Percentiles rank a stretch among this genome's conserved stretches.
These are phyloP conservation scores for Drosophila recens DNA, from an alignment of 2,888 invertebrate species.

Conservation along the genomic window DNA sequence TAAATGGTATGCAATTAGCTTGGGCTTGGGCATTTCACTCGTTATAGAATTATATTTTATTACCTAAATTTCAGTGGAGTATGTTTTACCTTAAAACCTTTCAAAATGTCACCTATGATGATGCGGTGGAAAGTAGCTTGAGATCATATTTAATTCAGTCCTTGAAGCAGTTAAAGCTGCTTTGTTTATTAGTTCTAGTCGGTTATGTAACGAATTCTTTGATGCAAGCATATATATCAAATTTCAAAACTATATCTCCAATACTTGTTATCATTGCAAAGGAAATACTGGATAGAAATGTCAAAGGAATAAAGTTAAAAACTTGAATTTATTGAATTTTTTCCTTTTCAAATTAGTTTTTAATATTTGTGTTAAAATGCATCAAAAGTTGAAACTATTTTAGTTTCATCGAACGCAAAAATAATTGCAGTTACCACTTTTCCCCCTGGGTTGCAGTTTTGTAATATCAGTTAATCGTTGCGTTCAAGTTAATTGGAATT, in stretches of 20 bases:
- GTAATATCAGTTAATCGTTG: too few relatives aligned
- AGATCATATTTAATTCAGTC: neutral
- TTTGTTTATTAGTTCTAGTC: neutral
- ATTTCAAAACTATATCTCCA: neutral
- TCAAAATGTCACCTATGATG: slow-evolving; percentile 2
- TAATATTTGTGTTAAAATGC: too few relatives aligned
- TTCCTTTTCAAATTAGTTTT: too few relatives aligned
- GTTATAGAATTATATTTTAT: slow-evolving; percentile 46
- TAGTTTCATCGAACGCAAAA: too few relatives aligned
- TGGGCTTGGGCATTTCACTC: slow-evolving; percentile 9
- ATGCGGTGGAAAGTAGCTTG: neutral
- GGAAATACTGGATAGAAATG: too few relatives aligned
- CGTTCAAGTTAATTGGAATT: too few relatives aligned
- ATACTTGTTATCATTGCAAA: neutral
- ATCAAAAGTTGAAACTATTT: too few relatives aligned
- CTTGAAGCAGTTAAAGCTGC: neutral
- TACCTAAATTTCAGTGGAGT: slow-evolving; percentile 9
- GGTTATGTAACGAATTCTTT: too few relatives aligned
- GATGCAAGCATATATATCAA: neutral
- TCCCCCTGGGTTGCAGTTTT: too few relatives aligned
- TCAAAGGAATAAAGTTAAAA: too few relatives aligned
- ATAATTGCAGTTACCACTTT: too few relatives aligned
- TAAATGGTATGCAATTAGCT: slow-evolving; percentile 55
- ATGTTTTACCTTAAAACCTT: neutral
- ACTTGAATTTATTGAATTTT: too few relatives aligned